Base-by-base conservation (phyloP, 2,797 vertebrate genomes). In the Pyrrhura leucotis region DNA sequence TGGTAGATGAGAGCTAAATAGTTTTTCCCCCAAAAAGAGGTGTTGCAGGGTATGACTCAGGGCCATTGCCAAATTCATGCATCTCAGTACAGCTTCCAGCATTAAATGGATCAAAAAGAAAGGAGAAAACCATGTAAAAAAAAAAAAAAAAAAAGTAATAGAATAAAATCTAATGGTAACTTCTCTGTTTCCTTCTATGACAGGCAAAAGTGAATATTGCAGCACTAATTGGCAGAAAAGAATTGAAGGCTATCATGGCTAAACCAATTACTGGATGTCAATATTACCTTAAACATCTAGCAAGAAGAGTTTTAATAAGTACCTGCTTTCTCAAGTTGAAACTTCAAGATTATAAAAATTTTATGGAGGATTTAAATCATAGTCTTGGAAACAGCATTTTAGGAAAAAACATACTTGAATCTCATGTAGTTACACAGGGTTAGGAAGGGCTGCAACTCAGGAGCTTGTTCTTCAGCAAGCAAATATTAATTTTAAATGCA, bases 211-310 rank as follows among this genome's bases (percentile, higher is more conserved):
- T 25, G 87, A 77, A 61, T 44, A 21, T 31, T 31, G 67, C 50
- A 68, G 61, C 59, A 26, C 80, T 77, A 79, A 92, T 61, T 69
- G 54, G 82, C 51, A 91, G 91, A 72, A 88, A 67, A 77, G 66
- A 95, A 88, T 56, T 83, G 89, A 93, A 81, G 68, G 85, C 67
- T 87, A 89, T 94, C 75, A 87, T 45, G 39, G 89, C 61, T 82
- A 82, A 95, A 79, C 39, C 91, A 93, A 94, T 89, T 92, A 82
- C 63, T 74, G 48, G 53, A 65, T 93, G 87, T 62, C 93, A 93
- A 85, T 94, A 81, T 68, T 90, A 73, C 56, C 72, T 69, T 88
- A 93, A 96, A 83, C 58, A 80, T 37, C 12, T 1, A 75, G 54
- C 47, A 37, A 69, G 82, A 82, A 26, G 54, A 84, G 83, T 83